These are phyloP conservation scores for Chymomyza amoena DNA, from an alignment of 2,888 invertebrate genomes.

Conservation along the genomic window DNA sequence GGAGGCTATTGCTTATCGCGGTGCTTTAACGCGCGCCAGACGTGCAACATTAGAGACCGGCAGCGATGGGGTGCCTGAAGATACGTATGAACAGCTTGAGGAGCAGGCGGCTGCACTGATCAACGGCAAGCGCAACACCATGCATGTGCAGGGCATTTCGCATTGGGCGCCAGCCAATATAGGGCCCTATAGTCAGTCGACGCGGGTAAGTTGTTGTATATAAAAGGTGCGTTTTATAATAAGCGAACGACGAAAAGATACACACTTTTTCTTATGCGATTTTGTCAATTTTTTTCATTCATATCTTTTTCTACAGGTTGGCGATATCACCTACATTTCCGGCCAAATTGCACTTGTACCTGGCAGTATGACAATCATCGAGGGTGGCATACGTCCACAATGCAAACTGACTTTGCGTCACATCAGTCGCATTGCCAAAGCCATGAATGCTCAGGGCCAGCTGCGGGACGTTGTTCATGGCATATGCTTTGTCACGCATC, in stretches of 20 bases:
- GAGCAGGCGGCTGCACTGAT: constrained; percentile 46
- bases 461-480: constrained; percentile 92
- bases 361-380: constrained; percentile 86
- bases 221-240: neutral
- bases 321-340: constrained; percentile 90
- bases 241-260: neutral
- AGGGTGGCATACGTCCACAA: constrained; percentile 89
- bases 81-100: constrained; percentile 35
- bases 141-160: constrained; percentile 97
- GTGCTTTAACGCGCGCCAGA: neutral
- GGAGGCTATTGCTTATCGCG: constrained; percentile 85
- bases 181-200: constrained; percentile 96
- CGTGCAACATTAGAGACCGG: constrained; percentile 27
- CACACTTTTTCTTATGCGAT: neutral
- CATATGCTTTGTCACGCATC: constrained; percentile 91
- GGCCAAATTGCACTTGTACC: constrained; percentile 96
- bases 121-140: constrained; percentile 83
- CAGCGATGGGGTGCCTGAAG: neutral
- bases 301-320: constrained; percentile 81
- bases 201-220: constrained; percentile 82
- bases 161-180: constrained; percentile 99
- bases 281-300: neutral
- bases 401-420: constrained; percentile 91
- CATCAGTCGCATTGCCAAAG: constrained; percentile 89
- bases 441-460: constrained; percentile 86